phyloP scores from a whole-genome alignment of 2,797 vertebrate species.

The Acrossocheilus wenchowensis region DNA sequence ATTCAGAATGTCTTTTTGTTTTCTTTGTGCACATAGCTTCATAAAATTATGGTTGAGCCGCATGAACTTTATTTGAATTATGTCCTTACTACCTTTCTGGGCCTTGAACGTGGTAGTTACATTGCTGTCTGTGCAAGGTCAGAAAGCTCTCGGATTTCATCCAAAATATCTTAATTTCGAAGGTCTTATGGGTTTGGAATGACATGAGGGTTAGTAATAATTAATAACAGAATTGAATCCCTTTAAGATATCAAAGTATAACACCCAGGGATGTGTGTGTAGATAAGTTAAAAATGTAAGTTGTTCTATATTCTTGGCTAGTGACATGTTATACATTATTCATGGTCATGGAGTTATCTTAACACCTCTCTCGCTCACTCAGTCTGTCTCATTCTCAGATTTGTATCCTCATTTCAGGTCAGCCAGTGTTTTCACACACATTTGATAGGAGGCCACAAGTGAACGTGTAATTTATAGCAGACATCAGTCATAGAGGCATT shows the following conservation, averaged over 20 bases:
- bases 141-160: neutral
- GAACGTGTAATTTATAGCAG: neutral
- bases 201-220: neutral
- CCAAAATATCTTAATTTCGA: neutral
- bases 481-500: conserved; percentile 37
- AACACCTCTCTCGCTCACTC: conserved; percentile 38
- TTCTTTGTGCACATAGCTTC: neutral
- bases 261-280: neutral
- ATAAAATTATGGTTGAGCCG: too few relatives aligned
- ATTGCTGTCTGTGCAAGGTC: neutral
- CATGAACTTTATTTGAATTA: too few relatives aligned
- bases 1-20: neutral
- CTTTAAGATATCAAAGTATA: conserved; percentile 1
- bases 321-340: conserved; percentile 80
- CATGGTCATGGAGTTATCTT: conserved; percentile 72
- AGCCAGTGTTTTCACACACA: conserved; percentile 73
- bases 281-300: conserved; percentile 61
- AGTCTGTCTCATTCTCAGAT: neutral
- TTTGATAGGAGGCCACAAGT: conserved; percentile 65
- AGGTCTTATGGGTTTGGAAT: neutral
- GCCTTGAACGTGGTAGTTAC: neutral
- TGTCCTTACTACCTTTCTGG: too few relatives aligned
- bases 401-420: conserved; percentile 78
- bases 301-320: conserved; percentile 82
- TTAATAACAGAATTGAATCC: neutral